phyloP scores from a whole-genome alignment of 2,113 vertebrate species.

The Pavo muticus region DNA sequence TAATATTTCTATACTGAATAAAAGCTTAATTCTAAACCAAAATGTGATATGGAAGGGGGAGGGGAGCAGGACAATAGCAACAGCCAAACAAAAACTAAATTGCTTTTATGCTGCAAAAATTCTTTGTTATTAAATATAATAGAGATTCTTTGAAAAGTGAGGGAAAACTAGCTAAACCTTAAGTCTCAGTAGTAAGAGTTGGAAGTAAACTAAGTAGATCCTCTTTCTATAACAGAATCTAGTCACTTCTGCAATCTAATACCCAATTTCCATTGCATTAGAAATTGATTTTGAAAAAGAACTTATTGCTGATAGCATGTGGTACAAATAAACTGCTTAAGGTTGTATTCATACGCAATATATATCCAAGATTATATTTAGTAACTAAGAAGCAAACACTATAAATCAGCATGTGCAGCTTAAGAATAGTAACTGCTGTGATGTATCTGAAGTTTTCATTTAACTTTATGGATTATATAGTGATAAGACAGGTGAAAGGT shows the following conservation, averaged over 20 bases:
- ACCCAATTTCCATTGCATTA: background rate
- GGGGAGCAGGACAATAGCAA: background rate
- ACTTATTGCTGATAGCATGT: background rate
- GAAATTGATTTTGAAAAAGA: background rate
- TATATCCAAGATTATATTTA: background rate
- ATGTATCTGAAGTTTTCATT: background rate
- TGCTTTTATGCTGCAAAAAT: background rate
- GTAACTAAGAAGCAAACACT: background rate
- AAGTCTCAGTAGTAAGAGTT: background rate
- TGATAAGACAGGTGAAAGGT: background rate
- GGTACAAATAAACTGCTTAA: background rate
- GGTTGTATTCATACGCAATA: background rate
- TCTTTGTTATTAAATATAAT: background rate
- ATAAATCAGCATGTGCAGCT: background rate
- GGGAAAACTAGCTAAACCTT: background rate
- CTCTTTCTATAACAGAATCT: background rate
- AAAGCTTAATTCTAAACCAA: background rate
- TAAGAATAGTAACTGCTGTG: background rate
- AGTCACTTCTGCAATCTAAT: background rate
- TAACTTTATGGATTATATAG: background rate
- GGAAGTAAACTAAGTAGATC: background rate
- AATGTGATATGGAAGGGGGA: background rate
- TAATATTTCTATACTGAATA: background rate
- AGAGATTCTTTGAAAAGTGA: background rate
- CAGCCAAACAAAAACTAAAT: background rate